phyloP scores from a whole-genome alignment of 2,888 invertebrate species.

The Cartodere bifasciata region DNA sequence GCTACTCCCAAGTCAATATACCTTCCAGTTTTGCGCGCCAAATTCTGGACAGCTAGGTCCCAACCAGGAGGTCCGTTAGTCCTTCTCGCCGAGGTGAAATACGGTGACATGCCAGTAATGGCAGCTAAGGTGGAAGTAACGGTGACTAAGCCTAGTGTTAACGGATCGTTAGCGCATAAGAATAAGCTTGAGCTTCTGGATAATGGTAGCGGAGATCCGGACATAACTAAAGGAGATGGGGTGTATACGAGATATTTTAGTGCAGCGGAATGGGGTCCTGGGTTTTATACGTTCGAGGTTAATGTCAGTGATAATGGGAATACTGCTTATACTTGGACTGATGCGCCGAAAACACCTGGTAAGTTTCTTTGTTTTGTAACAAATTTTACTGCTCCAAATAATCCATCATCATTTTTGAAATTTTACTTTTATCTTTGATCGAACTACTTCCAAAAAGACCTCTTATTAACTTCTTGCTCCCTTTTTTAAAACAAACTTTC shows the following conservation, averaged over 20 bases:
- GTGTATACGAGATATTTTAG: constrained; percentile 50
- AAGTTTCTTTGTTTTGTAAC: constrained; percentile 18
- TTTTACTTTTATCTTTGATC: too few relatives aligned
- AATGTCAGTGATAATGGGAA: constrained; percentile 41
- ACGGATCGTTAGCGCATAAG: constrained; percentile 28
- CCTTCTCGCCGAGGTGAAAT: constrained; percentile 41
- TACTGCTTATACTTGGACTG: constrained; percentile 39
- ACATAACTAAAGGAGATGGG: constrained; percentile 50
- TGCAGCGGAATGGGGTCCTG: constrained; percentile 36
- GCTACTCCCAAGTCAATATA: constrained; percentile 38
- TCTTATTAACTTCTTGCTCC: too few relatives aligned
- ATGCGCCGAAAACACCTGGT: constrained; percentile 26
- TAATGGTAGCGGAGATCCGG: constrained; percentile 50
- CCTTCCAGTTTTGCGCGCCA: constrained; percentile 35
- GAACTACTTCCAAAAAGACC: too few relatives aligned
- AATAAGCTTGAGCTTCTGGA: constrained; percentile 40
- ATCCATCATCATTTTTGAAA: too few relatives aligned
- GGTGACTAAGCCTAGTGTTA: constrained; percentile 31
- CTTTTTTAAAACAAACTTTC: too few relatives aligned
- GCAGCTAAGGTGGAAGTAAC: constrained; percentile 44
- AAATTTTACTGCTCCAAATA: too few relatives aligned
- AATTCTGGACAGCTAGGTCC: constrained; percentile 36
- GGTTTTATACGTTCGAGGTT: constrained; percentile 40
- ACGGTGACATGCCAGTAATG: constrained; percentile 42
- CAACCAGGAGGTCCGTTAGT: constrained; percentile 35